Conservation (phyloP, 2,888 invertebrate genomes). For the Bellardia bayeri region DNA sequence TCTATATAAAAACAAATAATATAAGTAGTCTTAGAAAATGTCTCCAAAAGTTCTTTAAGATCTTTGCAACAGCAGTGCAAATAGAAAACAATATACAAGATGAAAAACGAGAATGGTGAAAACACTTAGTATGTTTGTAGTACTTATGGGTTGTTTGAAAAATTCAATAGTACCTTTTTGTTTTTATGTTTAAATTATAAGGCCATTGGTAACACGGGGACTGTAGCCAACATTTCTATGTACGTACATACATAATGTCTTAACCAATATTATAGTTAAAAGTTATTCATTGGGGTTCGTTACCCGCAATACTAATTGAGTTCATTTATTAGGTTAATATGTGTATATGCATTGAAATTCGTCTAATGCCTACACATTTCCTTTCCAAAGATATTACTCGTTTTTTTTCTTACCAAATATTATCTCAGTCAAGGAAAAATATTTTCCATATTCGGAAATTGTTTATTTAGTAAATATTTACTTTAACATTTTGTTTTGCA, state of each 20-base stretch:
- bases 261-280: no score
- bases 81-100: conserved; percentile 1
- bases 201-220: no score
- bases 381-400: background rate
- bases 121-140: background rate
- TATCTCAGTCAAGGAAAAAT: background rate
- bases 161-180: background rate
- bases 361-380: background rate
- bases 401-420: background rate
- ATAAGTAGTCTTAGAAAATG: conserved; percentile 2
- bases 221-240: no score
- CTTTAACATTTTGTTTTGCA: conserved; percentile 15
- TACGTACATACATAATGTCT: no score
- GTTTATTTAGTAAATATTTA: conserved; percentile 32
- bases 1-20: background rate
- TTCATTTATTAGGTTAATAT: background rate
- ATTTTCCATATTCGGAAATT: background rate
- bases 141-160: background rate
- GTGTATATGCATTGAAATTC: background rate
- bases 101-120: background rate
- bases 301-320: no score
- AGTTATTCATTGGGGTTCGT: no score
- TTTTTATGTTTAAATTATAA: no score
- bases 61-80: conserved; percentile 1
- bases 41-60: conserved; percentile 5